Conservation (phyloP, 2,113 vertebrate species). For the Vimba vimba region DNA sequence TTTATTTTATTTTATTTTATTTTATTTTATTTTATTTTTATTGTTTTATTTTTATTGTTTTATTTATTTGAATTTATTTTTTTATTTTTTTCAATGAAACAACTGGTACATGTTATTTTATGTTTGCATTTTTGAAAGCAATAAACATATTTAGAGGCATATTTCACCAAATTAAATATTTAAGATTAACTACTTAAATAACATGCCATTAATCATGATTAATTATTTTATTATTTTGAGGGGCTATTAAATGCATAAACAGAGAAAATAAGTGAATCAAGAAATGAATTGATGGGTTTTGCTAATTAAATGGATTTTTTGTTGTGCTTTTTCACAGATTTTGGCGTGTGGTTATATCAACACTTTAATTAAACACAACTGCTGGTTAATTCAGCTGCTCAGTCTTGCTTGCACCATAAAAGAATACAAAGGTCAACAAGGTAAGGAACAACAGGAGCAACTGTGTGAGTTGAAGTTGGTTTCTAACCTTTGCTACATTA, state of each 20-base stretch:
- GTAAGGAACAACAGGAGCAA: constrained; percentile 5
- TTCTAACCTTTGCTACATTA: background rate
- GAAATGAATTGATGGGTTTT: background rate
- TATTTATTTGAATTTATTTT: background rate
- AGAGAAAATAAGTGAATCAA: background rate
- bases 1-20: too few species aligned
- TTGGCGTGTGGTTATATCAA: constrained; percentile 94
- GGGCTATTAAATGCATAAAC: background rate
- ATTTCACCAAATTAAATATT: background rate
- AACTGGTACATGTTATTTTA: too few species aligned
- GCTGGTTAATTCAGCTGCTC: constrained; percentile 93
- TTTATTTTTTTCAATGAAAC: background rate
- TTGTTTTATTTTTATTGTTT: background rate
- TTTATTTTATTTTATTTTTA: background rate
- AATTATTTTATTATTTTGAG: background rate
- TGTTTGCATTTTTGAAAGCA: background rate
- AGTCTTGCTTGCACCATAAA: constrained; percentile 97
- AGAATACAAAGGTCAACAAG: constrained; percentile 20
- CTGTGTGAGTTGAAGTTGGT: background rate
- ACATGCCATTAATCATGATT: background rate
- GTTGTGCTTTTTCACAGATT: constrained; percentile 78
- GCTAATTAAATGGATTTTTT: background rate
- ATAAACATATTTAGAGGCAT: background rate
- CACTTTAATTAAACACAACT: constrained; percentile 78
- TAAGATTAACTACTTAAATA: background rate